phyloP scores from a whole-genome alignment of 2,888 invertebrate species.

The Amphipoea lucens region DNA sequence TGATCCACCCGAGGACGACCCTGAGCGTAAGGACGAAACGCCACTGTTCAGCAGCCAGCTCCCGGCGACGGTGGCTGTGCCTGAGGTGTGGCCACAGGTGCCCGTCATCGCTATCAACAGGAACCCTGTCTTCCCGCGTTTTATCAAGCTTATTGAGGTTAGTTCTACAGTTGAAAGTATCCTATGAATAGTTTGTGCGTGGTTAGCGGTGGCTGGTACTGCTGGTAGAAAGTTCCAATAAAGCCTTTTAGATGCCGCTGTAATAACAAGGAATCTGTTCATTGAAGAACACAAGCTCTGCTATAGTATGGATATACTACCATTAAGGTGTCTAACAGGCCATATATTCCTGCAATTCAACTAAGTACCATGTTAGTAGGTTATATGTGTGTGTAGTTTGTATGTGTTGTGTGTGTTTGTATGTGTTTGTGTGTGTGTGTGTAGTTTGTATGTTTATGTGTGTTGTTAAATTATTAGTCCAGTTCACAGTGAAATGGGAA shows the following conservation, averaged over 20 bases:
- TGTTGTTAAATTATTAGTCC: neutral
- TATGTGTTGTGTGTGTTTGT: no score
- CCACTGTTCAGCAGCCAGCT: slow-evolving; percentile 90
- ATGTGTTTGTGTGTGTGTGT: no score
- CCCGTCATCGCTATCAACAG: slow-evolving; percentile 98
- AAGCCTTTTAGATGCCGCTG: neutral
- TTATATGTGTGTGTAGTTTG: no score
- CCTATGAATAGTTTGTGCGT: neutral
- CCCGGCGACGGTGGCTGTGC: slow-evolving; percentile 97
- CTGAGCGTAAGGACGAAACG: slow-evolving; percentile 82
- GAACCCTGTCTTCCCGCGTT: slow-evolving; percentile 99
- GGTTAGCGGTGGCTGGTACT: neutral
- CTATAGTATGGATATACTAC: no score
- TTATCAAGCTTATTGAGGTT: slow-evolving; percentile 99
- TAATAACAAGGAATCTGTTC: neutral
- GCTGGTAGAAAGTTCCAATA: neutral
- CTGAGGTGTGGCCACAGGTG: slow-evolving; percentile 98
- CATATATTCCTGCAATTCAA: neutral
- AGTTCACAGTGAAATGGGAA: neutral
- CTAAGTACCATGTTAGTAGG: neutral
- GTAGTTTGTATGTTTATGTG: no score
- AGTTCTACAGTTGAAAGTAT: slow-evolving; percentile 16
- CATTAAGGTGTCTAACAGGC: neutral
- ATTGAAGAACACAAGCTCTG: neutral
- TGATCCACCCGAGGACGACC: slow-evolving; percentile 83